Evolutionary conservation across 2,113 vertebrate species (phyloP).

Genomic region (Microtus montanus): DNA sequence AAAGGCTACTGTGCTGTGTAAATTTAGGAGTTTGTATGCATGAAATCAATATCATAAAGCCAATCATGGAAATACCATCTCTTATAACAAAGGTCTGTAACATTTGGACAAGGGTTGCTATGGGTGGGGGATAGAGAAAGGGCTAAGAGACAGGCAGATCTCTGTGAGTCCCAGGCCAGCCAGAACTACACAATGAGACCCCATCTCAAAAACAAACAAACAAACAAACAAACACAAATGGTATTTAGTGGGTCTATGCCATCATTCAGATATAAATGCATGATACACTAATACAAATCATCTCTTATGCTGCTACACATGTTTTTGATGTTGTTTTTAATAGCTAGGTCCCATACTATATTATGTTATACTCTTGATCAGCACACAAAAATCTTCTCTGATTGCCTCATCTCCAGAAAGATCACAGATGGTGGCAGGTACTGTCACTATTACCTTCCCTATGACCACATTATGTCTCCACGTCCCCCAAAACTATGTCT

Average conservation of each 20-base stretch:
- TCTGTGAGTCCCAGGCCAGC: background rate
- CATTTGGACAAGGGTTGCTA: background rate
- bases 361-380: background rate
- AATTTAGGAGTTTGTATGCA: background rate
- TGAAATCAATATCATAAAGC: background rate
- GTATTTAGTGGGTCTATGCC: background rate
- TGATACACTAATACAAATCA: background rate
- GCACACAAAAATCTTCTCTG: background rate
- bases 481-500: background rate
- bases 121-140: background rate
- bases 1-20: background rate
- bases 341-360: background rate
- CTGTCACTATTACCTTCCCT: background rate
- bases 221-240: background rate
- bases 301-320: too few species aligned
- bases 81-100: background rate
- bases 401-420: background rate
- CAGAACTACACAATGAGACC: background rate
- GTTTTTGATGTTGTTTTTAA: background rate
- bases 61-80: background rate
- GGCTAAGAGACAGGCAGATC: background rate
- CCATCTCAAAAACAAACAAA: background rate
- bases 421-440: background rate
- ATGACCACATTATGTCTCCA: background rate
- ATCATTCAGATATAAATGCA: background rate